phyloP scores from a whole-genome alignment of 2,888 invertebrate genomes.

The Globia sparganii region DNA sequence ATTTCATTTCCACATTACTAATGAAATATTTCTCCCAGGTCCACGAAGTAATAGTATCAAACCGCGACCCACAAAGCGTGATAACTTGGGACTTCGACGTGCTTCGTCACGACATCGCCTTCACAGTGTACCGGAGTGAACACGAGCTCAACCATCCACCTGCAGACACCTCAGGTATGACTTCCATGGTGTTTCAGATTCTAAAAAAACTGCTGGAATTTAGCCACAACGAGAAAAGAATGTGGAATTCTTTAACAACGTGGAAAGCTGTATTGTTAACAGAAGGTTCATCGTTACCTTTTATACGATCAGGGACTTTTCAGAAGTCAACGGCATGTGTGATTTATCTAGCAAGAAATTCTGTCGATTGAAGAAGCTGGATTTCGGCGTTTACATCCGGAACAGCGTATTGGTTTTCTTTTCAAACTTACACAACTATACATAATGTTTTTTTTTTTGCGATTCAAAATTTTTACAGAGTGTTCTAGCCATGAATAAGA shows the following conservation, averaged over 20 bases:
- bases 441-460: no score
- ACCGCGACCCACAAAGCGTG: constrained; percentile 96
- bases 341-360: background rate
- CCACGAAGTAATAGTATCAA: constrained; percentile 94
- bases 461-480: no score
- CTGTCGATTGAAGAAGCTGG: background rate
- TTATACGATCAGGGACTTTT: background rate
- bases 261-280: background rate
- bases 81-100: constrained; percentile 99
- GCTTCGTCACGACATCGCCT: constrained; percentile 96
- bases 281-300: background rate
- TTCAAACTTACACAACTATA: no score
- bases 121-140: constrained; percentile 92
- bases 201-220: background rate
- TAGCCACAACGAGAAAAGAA: background rate
- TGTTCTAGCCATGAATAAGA: no score
- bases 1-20: background rate
- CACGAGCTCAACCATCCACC: constrained; percentile 72
- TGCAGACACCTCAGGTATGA: constrained; percentile 73
- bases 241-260: no score
- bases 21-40: constrained; percentile 85
- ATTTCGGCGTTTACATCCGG: background rate
- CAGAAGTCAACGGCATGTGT: background rate
- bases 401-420: background rate
- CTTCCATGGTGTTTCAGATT: background rate